Conservation (phyloP, 2,113 vertebrate species). For the Eublepharis macularius region DNA sequence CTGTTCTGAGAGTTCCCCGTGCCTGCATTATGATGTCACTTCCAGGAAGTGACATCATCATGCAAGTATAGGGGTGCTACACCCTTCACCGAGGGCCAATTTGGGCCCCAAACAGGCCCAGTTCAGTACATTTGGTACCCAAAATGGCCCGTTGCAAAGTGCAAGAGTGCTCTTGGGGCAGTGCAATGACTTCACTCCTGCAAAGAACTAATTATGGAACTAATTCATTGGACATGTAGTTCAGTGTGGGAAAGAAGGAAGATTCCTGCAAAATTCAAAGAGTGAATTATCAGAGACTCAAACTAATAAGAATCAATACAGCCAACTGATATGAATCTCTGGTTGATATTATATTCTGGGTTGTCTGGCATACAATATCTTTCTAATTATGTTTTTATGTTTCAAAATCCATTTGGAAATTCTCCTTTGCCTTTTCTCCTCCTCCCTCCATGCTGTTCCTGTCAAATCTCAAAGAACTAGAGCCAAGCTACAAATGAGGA, state of each 20-base stretch:
- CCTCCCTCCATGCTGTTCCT: conserved; percentile 15
- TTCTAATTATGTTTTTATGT: conserved; percentile 51
- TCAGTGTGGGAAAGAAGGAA: conserved; percentile 34
- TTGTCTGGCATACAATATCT: conserved; percentile 32
- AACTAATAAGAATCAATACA: conserved; percentile 24
- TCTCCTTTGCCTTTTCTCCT: conserved; percentile 30
- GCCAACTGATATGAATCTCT: conserved; percentile 31
- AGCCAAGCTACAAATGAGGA: too few relatives aligned
- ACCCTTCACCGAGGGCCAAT: too few relatives aligned
- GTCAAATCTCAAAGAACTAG: conserved; percentile 60
- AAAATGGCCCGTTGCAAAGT: too few relatives aligned
- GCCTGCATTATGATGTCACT: too few relatives aligned
- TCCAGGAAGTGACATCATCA: too few relatives aligned
- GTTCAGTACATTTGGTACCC: too few relatives aligned
- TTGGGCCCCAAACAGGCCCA: too few relatives aligned
- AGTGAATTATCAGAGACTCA: conserved; percentile 20
- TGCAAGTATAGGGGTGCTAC: too few relatives aligned
- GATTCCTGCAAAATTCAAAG: conserved; percentile 36
- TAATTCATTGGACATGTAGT: conserved; percentile 42
- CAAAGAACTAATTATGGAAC: too few relatives aligned
- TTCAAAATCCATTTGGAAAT: conserved; percentile 38
- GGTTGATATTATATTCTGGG: conserved; percentile 30
- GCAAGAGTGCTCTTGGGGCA: too few relatives aligned
- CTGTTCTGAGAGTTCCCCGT: too few relatives aligned
- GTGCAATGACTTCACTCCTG: too few relatives aligned